Evolutionary conservation across 2,797 vertebrate genomes (phyloP).

Genomic region (Denticeps clupeoides): DNA sequence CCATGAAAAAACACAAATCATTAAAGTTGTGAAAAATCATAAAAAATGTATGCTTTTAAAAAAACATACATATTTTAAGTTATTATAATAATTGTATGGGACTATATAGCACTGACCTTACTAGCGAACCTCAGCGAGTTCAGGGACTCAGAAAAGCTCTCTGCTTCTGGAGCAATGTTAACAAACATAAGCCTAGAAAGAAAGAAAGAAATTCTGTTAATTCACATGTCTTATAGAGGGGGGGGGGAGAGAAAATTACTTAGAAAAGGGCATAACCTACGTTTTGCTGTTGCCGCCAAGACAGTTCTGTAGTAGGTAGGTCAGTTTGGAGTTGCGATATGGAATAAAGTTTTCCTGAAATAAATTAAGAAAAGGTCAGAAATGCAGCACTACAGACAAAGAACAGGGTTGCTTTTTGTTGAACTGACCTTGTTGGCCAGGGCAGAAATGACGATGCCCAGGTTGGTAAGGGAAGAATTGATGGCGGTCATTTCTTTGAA

Average conservation of each 20-base stretch:
- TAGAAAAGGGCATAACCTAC: constrained; percentile 45
- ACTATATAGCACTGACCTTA: constrained; percentile 56
- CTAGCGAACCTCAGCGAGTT: constrained; percentile 81
- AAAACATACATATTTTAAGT: neutral
- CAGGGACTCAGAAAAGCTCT: constrained; percentile 72
- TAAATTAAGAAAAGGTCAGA: neutral
- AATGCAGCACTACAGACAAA: no score
- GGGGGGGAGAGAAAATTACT: neutral
- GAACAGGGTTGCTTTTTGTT: no score
- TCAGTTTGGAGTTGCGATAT: constrained; percentile 81
- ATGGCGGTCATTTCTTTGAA: constrained; percentile 84
- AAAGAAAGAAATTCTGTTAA: neutral
- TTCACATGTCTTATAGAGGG: no score
- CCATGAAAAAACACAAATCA: constrained; percentile 5
- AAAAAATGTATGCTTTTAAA: neutral
- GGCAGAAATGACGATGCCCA: constrained; percentile 75
- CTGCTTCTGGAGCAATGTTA: constrained; percentile 73
- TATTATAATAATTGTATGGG: no score
- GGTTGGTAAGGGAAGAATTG: constrained; percentile 75
- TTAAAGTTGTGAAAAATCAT: neutral
- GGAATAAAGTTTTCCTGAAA: constrained; percentile 73
- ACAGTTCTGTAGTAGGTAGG: constrained; percentile 77
- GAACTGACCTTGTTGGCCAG: constrained; percentile 87
- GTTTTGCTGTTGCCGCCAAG: constrained; percentile 82
- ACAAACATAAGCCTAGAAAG: constrained; percentile 75